Conservation (phyloP, 1,140 invertebrate species). For the Oedothorax gibbosus region DNA sequence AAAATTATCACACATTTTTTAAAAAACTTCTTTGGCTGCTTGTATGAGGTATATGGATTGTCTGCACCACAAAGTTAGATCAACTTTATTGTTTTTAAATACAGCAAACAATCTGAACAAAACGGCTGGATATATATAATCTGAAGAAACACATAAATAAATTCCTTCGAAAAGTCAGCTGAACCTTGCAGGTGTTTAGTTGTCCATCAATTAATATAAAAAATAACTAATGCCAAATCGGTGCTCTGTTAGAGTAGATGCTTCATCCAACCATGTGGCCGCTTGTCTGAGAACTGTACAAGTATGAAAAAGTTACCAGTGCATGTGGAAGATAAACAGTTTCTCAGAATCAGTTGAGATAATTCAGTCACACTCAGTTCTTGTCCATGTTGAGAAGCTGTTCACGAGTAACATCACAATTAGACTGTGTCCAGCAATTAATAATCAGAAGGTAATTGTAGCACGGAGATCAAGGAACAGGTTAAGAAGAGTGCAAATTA, state of each 20-base stretch:
- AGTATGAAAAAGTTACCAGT: slow-evolving; percentile 44
- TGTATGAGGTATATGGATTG: slow-evolving; percentile 54
- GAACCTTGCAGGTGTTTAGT: not conserved
- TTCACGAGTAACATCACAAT: too few species aligned
- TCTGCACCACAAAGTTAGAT: slow-evolving; percentile 51
- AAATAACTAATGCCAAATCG: slow-evolving; percentile 58
- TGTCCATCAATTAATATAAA: slow-evolving; percentile 48
- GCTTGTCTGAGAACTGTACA: slow-evolving; percentile 46
- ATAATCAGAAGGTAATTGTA: not conserved
- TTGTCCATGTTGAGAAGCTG: too few species aligned
- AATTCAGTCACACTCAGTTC: not conserved
- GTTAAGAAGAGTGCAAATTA: slow-evolving; percentile 52
- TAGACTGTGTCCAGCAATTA: too few species aligned
- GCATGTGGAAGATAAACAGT: not conserved
- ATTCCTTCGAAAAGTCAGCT: not conserved
- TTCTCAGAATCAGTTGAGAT: not conserved
- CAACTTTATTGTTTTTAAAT: slow-evolving; percentile 20
- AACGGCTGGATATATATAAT: slow-evolving; percentile 7
- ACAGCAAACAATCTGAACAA: slow-evolving; percentile 18
- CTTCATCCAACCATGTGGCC: slow-evolving; percentile 4
- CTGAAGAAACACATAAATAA: not conserved
- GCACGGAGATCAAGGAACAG: slow-evolving; percentile 23
- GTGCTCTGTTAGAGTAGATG: slow-evolving; percentile 39
- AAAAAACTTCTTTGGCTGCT: slow-evolving; percentile 57
- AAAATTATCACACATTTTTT: slow-evolving; percentile 54